Conservation (phyloP, 1,140 invertebrate species). For the Holotrichia oblita region DNA sequence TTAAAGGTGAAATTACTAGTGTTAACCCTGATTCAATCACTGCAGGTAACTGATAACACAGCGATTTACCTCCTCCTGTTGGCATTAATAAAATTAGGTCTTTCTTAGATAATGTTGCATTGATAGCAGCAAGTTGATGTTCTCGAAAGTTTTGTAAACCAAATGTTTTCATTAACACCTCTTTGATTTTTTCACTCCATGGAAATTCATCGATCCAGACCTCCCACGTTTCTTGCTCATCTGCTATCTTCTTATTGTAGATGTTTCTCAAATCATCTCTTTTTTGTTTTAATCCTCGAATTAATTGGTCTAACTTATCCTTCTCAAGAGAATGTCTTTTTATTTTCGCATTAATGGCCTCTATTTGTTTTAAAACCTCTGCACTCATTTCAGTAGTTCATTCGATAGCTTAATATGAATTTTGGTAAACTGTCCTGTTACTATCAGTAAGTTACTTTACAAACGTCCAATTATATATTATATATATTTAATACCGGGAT, state of each 20-base stretch:
- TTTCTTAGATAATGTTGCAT: constrained; percentile 85
- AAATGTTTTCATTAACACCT: constrained; percentile 81
- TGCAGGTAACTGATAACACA: constrained; percentile 94
- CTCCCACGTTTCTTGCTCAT: neutral
- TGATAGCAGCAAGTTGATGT: constrained; percentile 94
- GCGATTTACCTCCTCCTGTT: constrained; percentile 96
- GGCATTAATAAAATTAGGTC: constrained; percentile 98
- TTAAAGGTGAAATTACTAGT: constrained; percentile 93
- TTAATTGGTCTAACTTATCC: constrained; percentile 34
- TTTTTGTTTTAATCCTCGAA: constrained; percentile 39
- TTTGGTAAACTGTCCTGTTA: too few relatives aligned
- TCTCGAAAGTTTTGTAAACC: constrained; percentile 87
- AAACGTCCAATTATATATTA: too few relatives aligned
- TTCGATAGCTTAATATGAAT: too few relatives aligned
- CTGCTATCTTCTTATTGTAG: constrained; percentile 43
- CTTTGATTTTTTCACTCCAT: constrained; percentile 65
- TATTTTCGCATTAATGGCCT: constrained; percentile 28
- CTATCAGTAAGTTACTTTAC: too few relatives aligned
- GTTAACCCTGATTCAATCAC: constrained; percentile 80
- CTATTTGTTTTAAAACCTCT: constrained; percentile 28
- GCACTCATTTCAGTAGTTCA: neutral
- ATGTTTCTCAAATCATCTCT: constrained; percentile 47
- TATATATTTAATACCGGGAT: too few relatives aligned
- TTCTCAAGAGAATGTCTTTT: constrained; percentile 3
- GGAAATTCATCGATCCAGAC: constrained; percentile 3